phyloP scores from a whole-genome alignment of 1,140 invertebrate species.

The Ephestia elutella region DNA sequence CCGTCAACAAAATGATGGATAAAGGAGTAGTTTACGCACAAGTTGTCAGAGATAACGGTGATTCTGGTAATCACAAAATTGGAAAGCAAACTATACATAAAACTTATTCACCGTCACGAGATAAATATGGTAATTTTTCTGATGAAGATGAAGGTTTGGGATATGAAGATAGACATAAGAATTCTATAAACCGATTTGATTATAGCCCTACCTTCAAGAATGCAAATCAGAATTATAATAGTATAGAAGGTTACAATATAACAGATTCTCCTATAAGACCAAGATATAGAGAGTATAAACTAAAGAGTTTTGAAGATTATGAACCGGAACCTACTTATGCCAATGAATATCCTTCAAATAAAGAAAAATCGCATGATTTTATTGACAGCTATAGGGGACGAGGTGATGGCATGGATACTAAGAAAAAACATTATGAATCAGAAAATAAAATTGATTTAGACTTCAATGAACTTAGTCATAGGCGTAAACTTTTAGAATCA shows the following conservation, averaged over 20 bases:
- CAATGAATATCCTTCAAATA: conserved; percentile 51
- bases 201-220: conserved; percentile 56
- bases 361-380: conserved; percentile 50
- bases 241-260: conserved; percentile 45
- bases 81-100: conserved; percentile 75
- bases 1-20: conserved; percentile 63
- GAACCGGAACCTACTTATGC: conserved; percentile 70
- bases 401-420: conserved; percentile 79
- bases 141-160: conserved; percentile 86
- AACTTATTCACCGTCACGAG: conserved; percentile 58
- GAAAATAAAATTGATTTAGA: conserved; percentile 61
- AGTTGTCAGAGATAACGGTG: conserved; percentile 77
- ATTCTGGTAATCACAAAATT: conserved; percentile 35
- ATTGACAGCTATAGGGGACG: conserved; percentile 76
- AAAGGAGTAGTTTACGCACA: conserved; percentile 83
- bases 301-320: conserved; percentile 64
- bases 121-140: conserved; percentile 72
- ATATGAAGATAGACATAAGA: conserved; percentile 74
- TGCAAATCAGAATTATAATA: conserved; percentile 39
- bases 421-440: conserved; percentile 72
- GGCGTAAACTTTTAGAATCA: conserved; percentile 83
- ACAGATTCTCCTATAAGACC: conserved; percentile 68
- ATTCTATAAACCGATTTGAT: conserved; percentile 49
- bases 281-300: conserved; percentile 63
- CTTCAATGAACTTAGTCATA: conserved; percentile 79